Evolutionary conservation across 37 sponge, comb jelly and placozoan genomes (phyloP).

Genomic region (Diacarnus erythraeanus): DNA sequence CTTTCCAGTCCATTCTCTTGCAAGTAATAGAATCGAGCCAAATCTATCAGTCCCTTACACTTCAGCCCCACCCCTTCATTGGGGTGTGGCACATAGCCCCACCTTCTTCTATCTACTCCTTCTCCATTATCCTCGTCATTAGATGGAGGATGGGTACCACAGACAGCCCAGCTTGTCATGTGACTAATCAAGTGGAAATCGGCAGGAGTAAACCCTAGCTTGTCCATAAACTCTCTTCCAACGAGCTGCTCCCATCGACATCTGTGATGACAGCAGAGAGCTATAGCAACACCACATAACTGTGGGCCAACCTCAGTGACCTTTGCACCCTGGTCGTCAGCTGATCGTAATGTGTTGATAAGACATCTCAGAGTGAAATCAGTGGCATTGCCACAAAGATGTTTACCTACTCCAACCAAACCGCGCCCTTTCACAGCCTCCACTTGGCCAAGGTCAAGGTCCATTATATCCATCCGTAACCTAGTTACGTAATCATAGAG

Average conservation of each 20-base stretch:
- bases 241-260: slow-evolving; percentile 75
- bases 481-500: background rate
- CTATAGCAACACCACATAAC: slow-evolving; percentile 66
- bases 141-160: slow-evolving; percentile 64
- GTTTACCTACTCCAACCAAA: slow-evolving; percentile 77
- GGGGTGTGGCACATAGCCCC: slow-evolving; percentile 57
- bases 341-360: background rate
- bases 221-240: slow-evolving; percentile 51
- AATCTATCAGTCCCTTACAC: slow-evolving; percentile 84
- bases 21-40: slow-evolving; percentile 66
- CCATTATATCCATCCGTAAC: slow-evolving; percentile 84
- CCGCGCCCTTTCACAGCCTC: background rate
- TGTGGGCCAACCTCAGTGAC: background rate
- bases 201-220: slow-evolving; percentile 58
- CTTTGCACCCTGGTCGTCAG: background rate
- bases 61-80: slow-evolving; percentile 75
- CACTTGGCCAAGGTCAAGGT: slow-evolving; percentile 42
- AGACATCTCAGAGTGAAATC: slow-evolving; percentile 57
- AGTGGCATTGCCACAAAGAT: slow-evolving; percentile 93
- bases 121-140: background rate
- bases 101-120: slow-evolving; percentile 2
- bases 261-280: slow-evolving; percentile 91
- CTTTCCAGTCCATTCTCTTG: slow-evolving; percentile 52
- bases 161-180: slow-evolving; percentile 92
- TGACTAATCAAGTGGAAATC: slow-evolving; percentile 74